Base-by-base conservation (phyloP, 1,140 invertebrate species). In the Eupristina koningsbergeri region DNA sequence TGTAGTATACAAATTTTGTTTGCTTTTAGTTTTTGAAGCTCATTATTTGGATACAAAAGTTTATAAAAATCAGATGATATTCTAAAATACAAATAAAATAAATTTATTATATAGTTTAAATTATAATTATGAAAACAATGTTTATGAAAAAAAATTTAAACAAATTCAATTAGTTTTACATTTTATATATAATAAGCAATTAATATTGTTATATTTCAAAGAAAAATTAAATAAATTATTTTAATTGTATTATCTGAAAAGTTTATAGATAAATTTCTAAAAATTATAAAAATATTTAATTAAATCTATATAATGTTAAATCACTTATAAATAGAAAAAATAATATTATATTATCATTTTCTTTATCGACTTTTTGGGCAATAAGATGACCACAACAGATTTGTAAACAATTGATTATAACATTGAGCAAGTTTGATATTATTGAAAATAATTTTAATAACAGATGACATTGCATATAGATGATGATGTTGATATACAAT, bases 401-500 rank as follows among this genome's bases (percentile, higher is more conserved):
- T 45, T 64, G 11, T 50, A 19, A 39, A 76, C 15, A 61, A 3
- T 63, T 2, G 13, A 39, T 29, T 39, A 39, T 31, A 41, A 67
- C 47, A 31, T 11, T 41, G 29, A 47, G 13, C 1, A 47, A 11
- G 41, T 53, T 78, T 83, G 47, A 83, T 79, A 83, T 73, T 83
- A 61, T 83, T 50, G 50, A 79, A 50, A 61, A 31, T 63, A 83
- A 83, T 50, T 50, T 78, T 76, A 77, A 61, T 17, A 67, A 69
- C 22, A 78, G 47, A 75, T 50, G 73, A 78, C 31, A 75, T 58
- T 61, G 75, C 78, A 73, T 83, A 74, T 39, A 79, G 75, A 41
- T n/a, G 64, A 75, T 83, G 75, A 79, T 71, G 63, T 78, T 79
- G 79, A 83, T 83, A n/a, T n/a, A n/a, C 17, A 77, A 83, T 22